Evolutionary conservation across 2,113 vertebrate genomes (phyloP), one percentile per base, ranked within the genome.

Genomic region (Gnathonemus echidnorhynchus): DNA sequence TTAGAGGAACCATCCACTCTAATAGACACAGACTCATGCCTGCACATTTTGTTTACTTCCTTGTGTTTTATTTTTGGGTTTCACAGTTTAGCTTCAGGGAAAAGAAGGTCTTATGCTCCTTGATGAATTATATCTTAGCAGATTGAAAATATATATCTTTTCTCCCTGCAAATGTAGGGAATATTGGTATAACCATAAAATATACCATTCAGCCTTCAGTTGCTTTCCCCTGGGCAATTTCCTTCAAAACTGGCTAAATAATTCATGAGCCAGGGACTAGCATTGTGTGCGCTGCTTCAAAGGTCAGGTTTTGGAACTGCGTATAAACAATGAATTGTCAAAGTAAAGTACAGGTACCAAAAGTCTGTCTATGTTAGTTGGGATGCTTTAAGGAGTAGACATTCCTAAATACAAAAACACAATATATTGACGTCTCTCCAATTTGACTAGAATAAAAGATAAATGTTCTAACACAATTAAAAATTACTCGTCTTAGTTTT

Each of bases 1-100:
- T 80, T 80, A 42, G 35, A 80, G 35, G 17, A 35, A 42, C 74
- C 15, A 5, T 17, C 35, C 74, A 35, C 17, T 80, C 74, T 13
- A 19, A 77, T 42, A 39, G 70, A 77, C 31, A 77, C 24, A 0
- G 66, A 74, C 70, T 74, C 31, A 2, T 74, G 70, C 31, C 27
- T 27, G 10, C 62, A 80, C 35, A 80, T 42, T 42, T 80, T 80
- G 35, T 42, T 80, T 80, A 39, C 31, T 19, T 15, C 15, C 17
- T 42, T 80, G 17, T 80, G 31, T 80, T 80, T 80, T 80, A 80
- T 80, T 35, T 80, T 80, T 39, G 74, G 74, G 17, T 80, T 80
- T 80, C 74, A 80, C 35, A 80, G 74, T 80, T 80, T 42, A 80
- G 74, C 74, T 80, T 80, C 35, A 80, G 74, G 74, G 74, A 35